Conservation (phyloP, 1,140 invertebrate genomes). For the Drosophila biarmipes region DNA sequence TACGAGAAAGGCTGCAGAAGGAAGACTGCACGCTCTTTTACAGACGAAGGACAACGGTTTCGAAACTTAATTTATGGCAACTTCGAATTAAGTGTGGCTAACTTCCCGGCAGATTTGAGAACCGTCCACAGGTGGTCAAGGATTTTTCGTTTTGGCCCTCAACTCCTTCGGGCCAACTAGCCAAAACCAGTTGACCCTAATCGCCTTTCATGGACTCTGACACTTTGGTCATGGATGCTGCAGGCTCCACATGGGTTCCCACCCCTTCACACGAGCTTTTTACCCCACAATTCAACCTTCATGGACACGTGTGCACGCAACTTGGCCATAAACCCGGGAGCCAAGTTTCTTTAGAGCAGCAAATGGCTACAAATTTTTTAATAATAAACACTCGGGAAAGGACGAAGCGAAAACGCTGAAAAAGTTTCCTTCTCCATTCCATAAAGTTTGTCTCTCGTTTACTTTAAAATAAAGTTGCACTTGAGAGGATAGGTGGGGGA, state of each 20-base stretch:
- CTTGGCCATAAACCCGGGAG: constrained; percentile 59
- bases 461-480: constrained; percentile 74
- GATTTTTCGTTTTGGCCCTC: constrained; percentile 1
- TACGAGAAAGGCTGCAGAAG: constrained; percentile 7
- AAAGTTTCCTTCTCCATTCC: constrained; percentile 57
- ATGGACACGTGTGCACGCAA: constrained; percentile 58
- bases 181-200: constrained; percentile 64
- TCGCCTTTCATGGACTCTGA: constrained; percentile 71
- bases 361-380: constrained; percentile 76
- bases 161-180: constrained; percentile 45
- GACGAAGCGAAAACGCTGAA: constrained; percentile 12
- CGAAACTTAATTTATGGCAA: constrained; percentile 6
- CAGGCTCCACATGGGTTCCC: constrained; percentile 25
- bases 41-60: constrained; percentile 3
- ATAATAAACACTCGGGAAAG: constrained; percentile 63
- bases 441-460: constrained; percentile 62
- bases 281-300: constrained; percentile 1
- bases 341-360: constrained; percentile 55
- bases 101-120: constrained; percentile 12
- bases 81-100: constrained; percentile 16
- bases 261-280: neutral
- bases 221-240: constrained; percentile 56
- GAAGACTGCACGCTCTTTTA: constrained; percentile 2
- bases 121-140: constrained; percentile 57
- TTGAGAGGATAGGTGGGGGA: constrained; percentile 21